A percentile compares a stretch with the other conserved stretches of the same genome.
phyloP scores from a whole-genome alignment of 2,797 vertebrate species.

The Paramormyrops hopkinsi region DNA sequence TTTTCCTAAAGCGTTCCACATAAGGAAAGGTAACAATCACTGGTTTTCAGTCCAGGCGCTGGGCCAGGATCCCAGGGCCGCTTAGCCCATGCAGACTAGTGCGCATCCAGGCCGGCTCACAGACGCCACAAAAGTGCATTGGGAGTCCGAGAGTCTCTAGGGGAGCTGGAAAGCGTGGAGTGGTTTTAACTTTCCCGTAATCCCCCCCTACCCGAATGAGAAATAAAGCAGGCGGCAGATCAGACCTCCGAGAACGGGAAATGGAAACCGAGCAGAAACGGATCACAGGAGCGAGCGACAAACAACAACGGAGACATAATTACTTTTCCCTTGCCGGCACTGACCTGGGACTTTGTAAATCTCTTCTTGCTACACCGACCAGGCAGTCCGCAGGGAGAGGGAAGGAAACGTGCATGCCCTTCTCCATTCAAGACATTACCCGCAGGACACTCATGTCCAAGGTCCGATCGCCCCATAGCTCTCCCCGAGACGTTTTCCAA shows the following conservation, averaged over 20 bases:
- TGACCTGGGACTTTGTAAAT: slow-evolving; percentile 25
- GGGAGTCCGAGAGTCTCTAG: not conserved
- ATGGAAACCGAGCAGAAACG: slow-evolving; percentile 27
- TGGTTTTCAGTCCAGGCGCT: not conserved
- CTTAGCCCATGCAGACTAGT: not conserved
- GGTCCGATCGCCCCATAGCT: not conserved
- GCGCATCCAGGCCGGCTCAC: not conserved
- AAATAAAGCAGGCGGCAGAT: slow-evolving; percentile 8
- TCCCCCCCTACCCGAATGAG: not conserved
- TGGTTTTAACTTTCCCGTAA: slow-evolving; percentile 12
- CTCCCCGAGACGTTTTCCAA: not conserved
- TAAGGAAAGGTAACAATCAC: not conserved
- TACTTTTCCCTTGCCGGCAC: slow-evolving; percentile 25
- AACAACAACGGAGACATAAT: slow-evolving; percentile 31
- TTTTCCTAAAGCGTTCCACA: not conserved
- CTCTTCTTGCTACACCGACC: slow-evolving; percentile 19
- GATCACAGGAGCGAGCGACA: slow-evolving; percentile 17
- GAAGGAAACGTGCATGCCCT: not conserved
- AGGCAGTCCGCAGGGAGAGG: not conserved
- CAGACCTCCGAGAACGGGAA: slow-evolving; percentile 23
- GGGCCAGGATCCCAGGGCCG: not conserved
- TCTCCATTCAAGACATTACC: not conserved
- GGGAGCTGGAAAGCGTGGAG: not conserved
- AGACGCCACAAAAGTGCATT: not conserved
- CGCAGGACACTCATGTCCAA: not conserved